Percentiles rank a stretch among this genome's conserved stretches.
Evolutionary conservation across 2,113 vertebrate genomes (phyloP).

Genomic region (Campylorhamphus procurvoides): DNA sequence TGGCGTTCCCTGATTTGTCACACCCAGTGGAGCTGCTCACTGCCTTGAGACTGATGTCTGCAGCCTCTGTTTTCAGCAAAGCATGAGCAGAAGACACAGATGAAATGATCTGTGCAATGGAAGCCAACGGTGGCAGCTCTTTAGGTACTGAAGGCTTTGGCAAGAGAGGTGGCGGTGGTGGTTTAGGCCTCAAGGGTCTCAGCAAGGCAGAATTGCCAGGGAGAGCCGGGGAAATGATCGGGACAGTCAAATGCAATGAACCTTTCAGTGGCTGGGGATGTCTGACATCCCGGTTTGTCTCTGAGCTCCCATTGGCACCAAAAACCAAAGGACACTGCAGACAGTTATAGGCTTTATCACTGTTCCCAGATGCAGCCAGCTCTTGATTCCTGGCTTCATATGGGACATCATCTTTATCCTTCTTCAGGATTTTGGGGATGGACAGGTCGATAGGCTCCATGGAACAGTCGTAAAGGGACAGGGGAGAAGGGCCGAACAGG

Average conservation of each 20-base stretch:
- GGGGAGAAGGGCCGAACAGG: conserved; percentile 55
- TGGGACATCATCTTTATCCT: conserved; percentile 67
- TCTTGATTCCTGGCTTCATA: conserved; percentile 77
- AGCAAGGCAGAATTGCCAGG: conserved; percentile 65
- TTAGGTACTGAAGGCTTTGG: conserved; percentile 87
- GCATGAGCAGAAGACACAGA: conserved; percentile 90
- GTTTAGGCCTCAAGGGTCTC: conserved; percentile 87
- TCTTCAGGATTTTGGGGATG: conserved; percentile 83
- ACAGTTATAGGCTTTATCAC: conserved; percentile 57
- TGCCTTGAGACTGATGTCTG: conserved; percentile 11
- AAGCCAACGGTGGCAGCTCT: conserved; percentile 92
- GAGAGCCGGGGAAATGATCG: conserved; percentile 75
- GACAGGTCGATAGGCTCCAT: conserved; percentile 95
- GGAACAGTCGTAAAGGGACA: conserved; percentile 76
- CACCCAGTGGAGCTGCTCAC: not conserved
- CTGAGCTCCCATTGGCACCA: conserved; percentile 64
- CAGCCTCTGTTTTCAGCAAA: conserved; percentile 84
- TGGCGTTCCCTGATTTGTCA: conserved; percentile 60
- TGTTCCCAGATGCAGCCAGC: conserved; percentile 20
- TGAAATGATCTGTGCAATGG: conserved; percentile 97
- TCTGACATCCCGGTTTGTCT: conserved; percentile 58
- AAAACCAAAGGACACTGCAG: conserved; percentile 58
- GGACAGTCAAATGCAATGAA: conserved; percentile 82
- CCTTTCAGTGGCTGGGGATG: conserved; percentile 75
- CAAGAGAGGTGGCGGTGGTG: conserved; percentile 82